Evolutionary conservation across 2,888 invertebrate genomes (phyloP).

Genomic region (Pterostichus niger): DNA sequence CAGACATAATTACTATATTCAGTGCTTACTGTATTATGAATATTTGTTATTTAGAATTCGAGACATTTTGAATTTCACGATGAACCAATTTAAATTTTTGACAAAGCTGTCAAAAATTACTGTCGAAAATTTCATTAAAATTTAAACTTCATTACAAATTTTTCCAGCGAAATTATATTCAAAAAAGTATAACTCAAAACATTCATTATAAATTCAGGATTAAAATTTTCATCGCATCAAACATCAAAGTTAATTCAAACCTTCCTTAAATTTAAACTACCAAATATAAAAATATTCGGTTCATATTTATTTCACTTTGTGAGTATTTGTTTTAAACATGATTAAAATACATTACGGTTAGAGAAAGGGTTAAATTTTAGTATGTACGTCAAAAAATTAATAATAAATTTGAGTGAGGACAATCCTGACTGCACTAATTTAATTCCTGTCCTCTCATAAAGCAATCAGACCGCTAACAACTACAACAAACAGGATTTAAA

Average conservation of each 20-base stretch:
- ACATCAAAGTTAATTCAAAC: background rate
- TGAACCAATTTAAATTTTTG: background rate
- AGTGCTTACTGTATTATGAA: too few relatives aligned
- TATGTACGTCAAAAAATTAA: background rate
- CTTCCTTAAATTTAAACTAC: too few relatives aligned
- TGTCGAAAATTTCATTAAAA: constrained; percentile 7
- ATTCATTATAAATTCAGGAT: background rate
- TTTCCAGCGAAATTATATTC: background rate
- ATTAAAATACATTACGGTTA: too few relatives aligned
- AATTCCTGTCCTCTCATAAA: background rate
- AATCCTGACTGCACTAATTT: background rate
- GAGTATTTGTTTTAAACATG: too few relatives aligned
- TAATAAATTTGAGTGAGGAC: constrained; percentile 7
- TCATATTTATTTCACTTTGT: too few relatives aligned
- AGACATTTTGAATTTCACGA: background rate
- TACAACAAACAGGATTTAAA: constrained; percentile 41
- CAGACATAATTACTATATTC: too few relatives aligned
- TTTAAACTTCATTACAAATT: constrained; percentile 8
- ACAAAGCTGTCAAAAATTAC: constrained; percentile 7
- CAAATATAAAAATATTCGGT: too few relatives aligned
- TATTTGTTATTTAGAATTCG: too few relatives aligned
- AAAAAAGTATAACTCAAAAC: constrained; percentile 1
- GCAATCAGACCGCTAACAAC: constrained; percentile 36
- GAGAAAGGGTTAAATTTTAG: too few relatives aligned
- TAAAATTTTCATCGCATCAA: background rate